Conservation (phyloP, 2,113 vertebrate species). For the Archocentrus centrarchus region DNA sequence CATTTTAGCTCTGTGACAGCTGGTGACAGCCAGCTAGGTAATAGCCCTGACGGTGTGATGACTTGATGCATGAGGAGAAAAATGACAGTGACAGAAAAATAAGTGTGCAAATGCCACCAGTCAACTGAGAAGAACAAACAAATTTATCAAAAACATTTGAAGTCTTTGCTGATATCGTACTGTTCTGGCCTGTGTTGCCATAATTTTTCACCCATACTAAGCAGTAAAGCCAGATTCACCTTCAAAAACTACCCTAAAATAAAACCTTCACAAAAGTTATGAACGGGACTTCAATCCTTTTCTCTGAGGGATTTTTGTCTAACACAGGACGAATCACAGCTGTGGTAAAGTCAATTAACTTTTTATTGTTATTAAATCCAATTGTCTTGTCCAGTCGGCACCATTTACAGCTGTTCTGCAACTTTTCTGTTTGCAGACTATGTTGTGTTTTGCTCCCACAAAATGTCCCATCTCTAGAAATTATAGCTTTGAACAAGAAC, state of each 20-base stretch:
- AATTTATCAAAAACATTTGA: background rate
- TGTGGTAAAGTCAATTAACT: background rate
- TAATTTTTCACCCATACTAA: background rate
- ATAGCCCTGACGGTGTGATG: background rate
- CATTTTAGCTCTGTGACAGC: conserved; percentile 4
- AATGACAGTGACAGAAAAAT: background rate
- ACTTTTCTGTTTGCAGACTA: background rate
- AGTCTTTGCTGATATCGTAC: background rate
- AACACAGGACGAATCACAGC: background rate
- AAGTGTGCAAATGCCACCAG: background rate
- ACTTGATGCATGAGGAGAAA: background rate
- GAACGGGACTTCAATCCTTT: background rate
- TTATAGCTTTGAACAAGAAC: conserved; percentile 18
- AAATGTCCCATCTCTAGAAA: background rate
- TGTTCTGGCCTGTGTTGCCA: background rate
- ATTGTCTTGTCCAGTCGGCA: background rate
- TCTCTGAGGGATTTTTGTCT: background rate
- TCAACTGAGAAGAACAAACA: background rate
- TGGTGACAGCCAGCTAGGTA: background rate
- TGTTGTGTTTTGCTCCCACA: background rate
- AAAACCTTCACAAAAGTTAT: background rate
- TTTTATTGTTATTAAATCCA: background rate
- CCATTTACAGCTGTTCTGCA: background rate
- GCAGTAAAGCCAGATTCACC: background rate
- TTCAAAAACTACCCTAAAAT: background rate